Conservation (phyloP, 2,797 vertebrate species). For the Molossus alvarezi region DNA sequence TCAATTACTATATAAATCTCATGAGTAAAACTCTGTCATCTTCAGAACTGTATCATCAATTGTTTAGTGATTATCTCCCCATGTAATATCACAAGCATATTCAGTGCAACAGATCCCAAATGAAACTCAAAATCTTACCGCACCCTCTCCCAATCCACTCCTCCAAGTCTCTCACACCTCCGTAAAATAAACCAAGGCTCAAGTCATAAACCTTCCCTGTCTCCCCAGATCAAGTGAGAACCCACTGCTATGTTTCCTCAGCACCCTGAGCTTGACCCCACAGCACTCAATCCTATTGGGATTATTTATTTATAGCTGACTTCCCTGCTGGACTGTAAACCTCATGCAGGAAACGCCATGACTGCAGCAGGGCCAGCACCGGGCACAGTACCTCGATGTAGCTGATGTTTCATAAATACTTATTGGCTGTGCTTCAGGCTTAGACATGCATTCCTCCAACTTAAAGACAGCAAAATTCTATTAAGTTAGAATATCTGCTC, state of each 20-base stretch:
- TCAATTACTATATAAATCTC: not conserved
- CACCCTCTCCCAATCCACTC: not conserved
- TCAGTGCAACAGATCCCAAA: not conserved
- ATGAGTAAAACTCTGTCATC: not conserved
- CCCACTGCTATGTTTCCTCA: not conserved
- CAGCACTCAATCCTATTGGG: not conserved
- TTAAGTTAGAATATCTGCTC: not conserved
- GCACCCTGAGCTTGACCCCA: not conserved
- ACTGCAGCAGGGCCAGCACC: not conserved
- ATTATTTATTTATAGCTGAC: not conserved
- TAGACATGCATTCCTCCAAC: not conserved
- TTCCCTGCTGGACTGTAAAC: not conserved
- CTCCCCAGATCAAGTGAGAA: not conserved
- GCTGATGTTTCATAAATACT: not conserved
- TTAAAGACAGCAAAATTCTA: not conserved
- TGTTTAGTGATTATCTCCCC: not conserved
- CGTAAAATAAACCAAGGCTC: conserved; percentile 28
- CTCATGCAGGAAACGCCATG: not conserved
- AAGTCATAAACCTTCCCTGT: not conserved
- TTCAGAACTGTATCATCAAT: not conserved
- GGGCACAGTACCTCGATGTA: not conserved
- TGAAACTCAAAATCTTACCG: not conserved
- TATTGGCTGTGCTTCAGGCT: not conserved
- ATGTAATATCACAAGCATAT: not conserved
- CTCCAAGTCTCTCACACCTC: not conserved